Evolutionary conservation across 2,113 vertebrate genomes (phyloP), one percentile per base, ranked within the genome.

Genomic region (Gobiocypris rarus): DNA sequence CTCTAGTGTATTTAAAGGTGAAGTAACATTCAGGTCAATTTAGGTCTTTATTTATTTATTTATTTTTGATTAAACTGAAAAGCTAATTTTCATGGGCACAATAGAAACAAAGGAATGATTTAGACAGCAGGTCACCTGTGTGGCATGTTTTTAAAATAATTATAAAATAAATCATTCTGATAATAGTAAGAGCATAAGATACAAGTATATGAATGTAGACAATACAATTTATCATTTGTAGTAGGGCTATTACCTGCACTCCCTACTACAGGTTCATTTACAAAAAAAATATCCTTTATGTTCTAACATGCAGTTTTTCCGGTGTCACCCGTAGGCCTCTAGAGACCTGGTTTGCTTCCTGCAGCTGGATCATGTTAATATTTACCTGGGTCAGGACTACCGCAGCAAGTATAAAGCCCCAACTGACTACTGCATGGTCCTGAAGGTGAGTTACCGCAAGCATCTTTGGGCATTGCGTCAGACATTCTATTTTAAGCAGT

Each of bases 391-490:
- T 0, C 97, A 97, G 89, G 97, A 99, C 89, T 99, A 97, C 89
- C 96, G 97, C 87, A 98, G 94, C 94, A 99, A 99, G 71, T 99
- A 98, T 93, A 99, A 97, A 92, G 97, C 98, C 63, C 98, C 98
- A 0, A 97, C 97, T 9, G 98, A 99, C 91, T 98, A 96, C 70
- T 99, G 98, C 85, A 94, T 99, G 89, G 97, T 96, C 58, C 94
- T 99, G 0, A 99, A 99, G 97, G 98, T 99, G 59, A 80, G 59
- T 24, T 41, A 95, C 59, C 75, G 28, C 50, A n/a, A 56, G n/a
- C 50, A 38, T 9, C 52, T 38, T 41, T 13, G 6, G 8, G 41
- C 13, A 24, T 41, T 17, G 71, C 15, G 3, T 56, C 31, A 56
- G 17, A 38, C 28, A 38, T 19, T 14, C 11, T 5, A 38, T 14